phyloP scores from a whole-genome alignment of 2,888 invertebrate genomes.

The Emesis russula region DNA sequence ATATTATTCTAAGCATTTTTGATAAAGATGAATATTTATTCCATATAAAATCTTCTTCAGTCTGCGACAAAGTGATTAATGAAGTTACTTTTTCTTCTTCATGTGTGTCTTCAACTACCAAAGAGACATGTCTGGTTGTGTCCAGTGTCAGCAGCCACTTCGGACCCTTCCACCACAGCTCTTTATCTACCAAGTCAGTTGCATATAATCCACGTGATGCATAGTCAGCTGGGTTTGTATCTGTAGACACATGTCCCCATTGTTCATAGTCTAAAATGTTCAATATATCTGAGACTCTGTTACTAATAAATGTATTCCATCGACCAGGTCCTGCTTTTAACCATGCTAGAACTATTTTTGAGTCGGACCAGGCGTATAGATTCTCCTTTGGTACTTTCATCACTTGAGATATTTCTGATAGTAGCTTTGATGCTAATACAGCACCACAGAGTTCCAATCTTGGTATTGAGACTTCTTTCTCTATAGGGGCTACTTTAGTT shows the following conservation, averaged over 20 bases:
- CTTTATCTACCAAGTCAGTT: too few relatives aligned
- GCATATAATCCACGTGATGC: constrained; percentile 19
- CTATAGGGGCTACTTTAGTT: constrained; percentile 49
- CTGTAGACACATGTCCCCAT: constrained; percentile 61
- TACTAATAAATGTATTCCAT: constrained; percentile 60
- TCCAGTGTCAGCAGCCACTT: too few relatives aligned
- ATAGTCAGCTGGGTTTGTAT: constrained; percentile 85
- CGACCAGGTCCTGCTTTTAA: constrained; percentile 58
- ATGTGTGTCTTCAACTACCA: not conserved
- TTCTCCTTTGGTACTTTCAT: constrained; percentile 37
- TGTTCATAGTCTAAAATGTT: constrained; percentile 43
- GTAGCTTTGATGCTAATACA: constrained; percentile 2
- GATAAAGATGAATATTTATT: not conserved
- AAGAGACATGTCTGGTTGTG: too few relatives aligned
- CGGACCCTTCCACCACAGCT: too few relatives aligned
- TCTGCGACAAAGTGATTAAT: too few relatives aligned
- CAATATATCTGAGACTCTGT: constrained; percentile 77
- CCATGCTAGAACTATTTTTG: constrained; percentile 40
- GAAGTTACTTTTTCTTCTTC: not conserved
- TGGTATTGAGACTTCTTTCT: constrained; percentile 31
- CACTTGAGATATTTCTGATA: constrained; percentile 40
- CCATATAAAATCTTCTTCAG: not conserved
- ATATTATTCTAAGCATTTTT: not conserved
- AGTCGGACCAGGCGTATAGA: constrained; percentile 51
- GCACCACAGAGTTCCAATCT: constrained; percentile 42